These are phyloP conservation scores for Scyliorhinus canicula DNA, from an alignment of 2,797 vertebrate species.

Conservation along the genomic window DNA sequence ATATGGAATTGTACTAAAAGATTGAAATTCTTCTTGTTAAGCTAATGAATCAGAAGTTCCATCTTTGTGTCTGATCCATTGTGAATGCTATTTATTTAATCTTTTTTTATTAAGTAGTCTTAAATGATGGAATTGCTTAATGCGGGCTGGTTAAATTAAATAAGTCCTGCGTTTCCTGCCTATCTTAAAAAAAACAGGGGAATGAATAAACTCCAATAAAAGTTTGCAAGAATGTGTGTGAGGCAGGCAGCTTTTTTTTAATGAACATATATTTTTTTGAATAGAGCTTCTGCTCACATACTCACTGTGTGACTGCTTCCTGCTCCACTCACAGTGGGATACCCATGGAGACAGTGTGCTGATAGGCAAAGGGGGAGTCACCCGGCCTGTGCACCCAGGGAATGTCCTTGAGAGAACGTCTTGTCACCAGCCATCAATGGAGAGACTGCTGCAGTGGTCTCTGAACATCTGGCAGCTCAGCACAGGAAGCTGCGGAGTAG, in stretches of 20 bases:
- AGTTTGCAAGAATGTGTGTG: neutral
- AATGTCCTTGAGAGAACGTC: conserved; percentile 86
- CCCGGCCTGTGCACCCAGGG: conserved; percentile 61
- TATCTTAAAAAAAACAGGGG: neutral
- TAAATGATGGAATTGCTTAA: neutral
- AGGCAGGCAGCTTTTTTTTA: conserved; percentile 20
- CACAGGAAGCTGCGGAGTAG: conserved; percentile 65
- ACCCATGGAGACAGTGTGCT: conserved; percentile 59
- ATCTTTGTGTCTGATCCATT: neutral
- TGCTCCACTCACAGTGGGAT: conserved; percentile 54
- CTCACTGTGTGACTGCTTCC: conserved; percentile 52
- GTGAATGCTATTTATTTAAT: neutral
- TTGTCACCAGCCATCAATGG: conserved; percentile 81
- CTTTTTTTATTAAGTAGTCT: neutral
- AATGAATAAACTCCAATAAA: neutral
- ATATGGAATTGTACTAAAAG: neutral
- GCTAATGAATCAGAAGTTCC: neutral
- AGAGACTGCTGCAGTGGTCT: conserved; percentile 80
- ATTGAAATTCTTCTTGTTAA: neutral
- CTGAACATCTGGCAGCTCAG: conserved; percentile 90
- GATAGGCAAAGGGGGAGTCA: conserved; percentile 70
- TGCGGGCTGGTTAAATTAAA: neutral
- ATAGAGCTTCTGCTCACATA: conserved; percentile 48
- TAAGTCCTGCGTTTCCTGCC: neutral
- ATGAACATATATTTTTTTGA: conserved; percentile 22